phyloP scores from a whole-genome alignment of 2,113 vertebrate species.

The Cyphomyrus discorhynchus region DNA sequence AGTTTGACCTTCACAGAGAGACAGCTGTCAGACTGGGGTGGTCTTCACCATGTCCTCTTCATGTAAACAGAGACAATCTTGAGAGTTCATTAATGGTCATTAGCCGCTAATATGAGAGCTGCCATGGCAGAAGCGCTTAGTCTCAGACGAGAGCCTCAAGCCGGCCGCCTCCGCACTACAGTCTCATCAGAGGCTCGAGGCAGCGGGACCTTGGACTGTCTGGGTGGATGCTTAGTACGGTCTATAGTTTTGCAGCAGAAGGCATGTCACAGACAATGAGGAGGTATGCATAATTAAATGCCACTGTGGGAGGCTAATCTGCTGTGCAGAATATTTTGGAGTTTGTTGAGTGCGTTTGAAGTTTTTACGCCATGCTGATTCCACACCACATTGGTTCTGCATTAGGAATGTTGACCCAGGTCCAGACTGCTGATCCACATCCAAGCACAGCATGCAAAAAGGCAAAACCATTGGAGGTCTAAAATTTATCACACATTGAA shows the following conservation, averaged over 20 bases:
- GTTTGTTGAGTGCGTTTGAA: neutral
- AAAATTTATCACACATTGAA: neutral
- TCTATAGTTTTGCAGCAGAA: neutral
- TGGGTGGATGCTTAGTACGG: neutral
- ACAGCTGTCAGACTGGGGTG: neutral
- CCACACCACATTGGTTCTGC: neutral
- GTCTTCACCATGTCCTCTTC: neutral
- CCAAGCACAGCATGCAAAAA: neutral
- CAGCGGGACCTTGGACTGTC: neutral
- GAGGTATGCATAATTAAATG: slow-evolving; percentile 8
- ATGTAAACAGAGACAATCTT: neutral
- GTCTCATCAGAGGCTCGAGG: neutral
- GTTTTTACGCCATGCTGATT: neutral
- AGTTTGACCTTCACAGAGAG: neutral
- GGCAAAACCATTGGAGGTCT: neutral
- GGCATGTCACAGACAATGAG: neutral
- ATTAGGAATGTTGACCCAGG: neutral
- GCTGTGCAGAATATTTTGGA: slow-evolving; percentile 22
- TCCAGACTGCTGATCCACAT: slow-evolving; percentile 7
- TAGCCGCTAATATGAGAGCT: neutral
- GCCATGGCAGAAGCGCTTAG: neutral
- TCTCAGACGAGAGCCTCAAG: neutral
- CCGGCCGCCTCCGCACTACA: neutral
- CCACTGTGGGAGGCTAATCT: slow-evolving; percentile 35
- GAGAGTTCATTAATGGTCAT: neutral